These are phyloP conservation scores for Stomorhina lunata DNA, from an alignment of 2,888 invertebrate species.

Conservation along the genomic window DNA sequence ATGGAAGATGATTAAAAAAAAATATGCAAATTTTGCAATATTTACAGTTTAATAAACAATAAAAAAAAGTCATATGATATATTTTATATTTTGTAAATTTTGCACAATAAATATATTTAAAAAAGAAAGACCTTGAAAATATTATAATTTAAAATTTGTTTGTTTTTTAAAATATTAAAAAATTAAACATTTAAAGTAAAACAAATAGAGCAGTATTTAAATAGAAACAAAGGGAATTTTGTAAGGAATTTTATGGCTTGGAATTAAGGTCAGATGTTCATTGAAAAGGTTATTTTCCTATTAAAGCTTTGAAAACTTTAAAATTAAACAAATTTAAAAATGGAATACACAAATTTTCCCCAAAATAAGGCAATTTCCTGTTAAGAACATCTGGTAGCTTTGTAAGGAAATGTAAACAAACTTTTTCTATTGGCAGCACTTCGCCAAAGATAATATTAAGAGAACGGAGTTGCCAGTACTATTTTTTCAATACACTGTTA, in stretches of 20 bases:
- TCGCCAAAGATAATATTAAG: too few relatives aligned
- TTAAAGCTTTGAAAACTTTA: too few relatives aligned
- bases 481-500: too few relatives aligned
- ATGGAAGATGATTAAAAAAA: background rate
- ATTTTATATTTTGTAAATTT: background rate
- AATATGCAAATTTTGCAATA: slow-evolving; percentile 54
- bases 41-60: slow-evolving; percentile 11
- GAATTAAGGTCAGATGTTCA: too few relatives aligned
- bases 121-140: slow-evolving; percentile 1
- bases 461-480: too few relatives aligned
- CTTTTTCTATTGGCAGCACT: background rate
- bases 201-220: too few relatives aligned
- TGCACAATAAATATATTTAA: background rate
- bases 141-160: background rate
- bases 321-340: too few relatives aligned
- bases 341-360: too few relatives aligned
- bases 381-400: background rate
- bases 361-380: too few relatives aligned
- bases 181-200: background rate
- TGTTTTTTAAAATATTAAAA: background rate
- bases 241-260: too few relatives aligned
- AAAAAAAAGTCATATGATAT: slow-evolving; percentile 11
- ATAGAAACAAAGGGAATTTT: too few relatives aligned
- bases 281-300: too few relatives aligned
- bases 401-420: background rate